phyloP scores from a whole-genome alignment of 2,113 vertebrate species.

The Misgurnus mizolepis region DNA sequence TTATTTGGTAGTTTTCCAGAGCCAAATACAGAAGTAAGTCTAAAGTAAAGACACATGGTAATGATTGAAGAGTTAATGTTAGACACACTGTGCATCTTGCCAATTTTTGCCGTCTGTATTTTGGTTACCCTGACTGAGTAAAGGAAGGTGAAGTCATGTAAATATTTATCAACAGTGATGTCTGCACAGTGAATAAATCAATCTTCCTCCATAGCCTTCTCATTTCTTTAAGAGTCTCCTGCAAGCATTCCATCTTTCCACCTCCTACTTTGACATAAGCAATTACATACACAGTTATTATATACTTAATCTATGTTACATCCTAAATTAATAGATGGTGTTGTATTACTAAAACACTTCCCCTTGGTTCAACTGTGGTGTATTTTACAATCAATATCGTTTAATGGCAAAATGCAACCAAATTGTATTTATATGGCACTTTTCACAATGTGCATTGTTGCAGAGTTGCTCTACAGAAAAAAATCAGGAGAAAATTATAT shows the following conservation, averaged over 20 bases:
- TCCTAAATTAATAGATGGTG: no score
- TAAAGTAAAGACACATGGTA: constrained; percentile 33
- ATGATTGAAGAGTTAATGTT: constrained; percentile 37
- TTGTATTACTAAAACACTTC: no score
- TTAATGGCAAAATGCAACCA: no score
- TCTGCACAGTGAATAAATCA: constrained; percentile 54
- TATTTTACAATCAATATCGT: no score
- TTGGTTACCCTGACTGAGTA: constrained; percentile 56
- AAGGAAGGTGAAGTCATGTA: constrained; percentile 57
- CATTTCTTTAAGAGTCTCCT: constrained; percentile 23
- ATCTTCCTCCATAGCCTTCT: constrained; percentile 51
- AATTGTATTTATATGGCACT: no score
- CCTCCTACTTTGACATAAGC: constrained; percentile 1
- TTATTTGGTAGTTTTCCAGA: not conserved
- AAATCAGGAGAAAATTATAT: no score
- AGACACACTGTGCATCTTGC: constrained; percentile 41
- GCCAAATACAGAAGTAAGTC: no score
- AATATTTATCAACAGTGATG: constrained; percentile 60
- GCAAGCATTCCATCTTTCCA: constrained; percentile 25
- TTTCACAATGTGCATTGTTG: no score
- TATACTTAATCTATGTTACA: no score
- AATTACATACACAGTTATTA: not conserved
- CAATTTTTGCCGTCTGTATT: constrained; percentile 50
- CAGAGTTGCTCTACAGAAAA: no score
- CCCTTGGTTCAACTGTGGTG: no score